These are phyloP conservation scores for Limnephilus lunatus DNA, from an alignment of 2,888 invertebrate genomes.

Conservation along the genomic window DNA sequence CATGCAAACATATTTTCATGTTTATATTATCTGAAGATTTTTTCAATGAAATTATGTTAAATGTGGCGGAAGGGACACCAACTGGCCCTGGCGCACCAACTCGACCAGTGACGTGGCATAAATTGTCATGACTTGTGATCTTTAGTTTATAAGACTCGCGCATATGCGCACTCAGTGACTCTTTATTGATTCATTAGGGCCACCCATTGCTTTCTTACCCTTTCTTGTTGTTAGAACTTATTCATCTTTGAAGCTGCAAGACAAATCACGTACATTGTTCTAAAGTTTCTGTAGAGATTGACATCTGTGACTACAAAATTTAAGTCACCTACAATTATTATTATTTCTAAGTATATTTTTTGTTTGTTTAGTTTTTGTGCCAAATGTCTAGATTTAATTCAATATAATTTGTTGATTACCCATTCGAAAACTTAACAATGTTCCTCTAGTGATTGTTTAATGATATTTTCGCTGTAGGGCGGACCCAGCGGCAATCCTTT, in stretches of 20 bases:
- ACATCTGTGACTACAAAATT: background rate
- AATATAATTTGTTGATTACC: slow-evolving; percentile 4
- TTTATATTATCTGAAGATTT: background rate
- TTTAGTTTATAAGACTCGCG: slow-evolving; percentile 35
- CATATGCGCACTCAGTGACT: background rate
- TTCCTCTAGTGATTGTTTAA: background rate
- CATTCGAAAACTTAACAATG: background rate
- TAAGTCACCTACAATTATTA: background rate
- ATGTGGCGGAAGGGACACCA: background rate
- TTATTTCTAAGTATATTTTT: background rate
- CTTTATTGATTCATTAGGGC: background rate
- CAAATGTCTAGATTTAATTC: slow-evolving; percentile 36
- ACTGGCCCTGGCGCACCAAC: background rate
- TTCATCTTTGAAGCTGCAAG: background rate
- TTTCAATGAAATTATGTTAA: background rate
- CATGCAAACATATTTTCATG: slow-evolving; percentile 15
- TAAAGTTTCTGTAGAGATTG: background rate
- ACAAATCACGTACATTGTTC: background rate
- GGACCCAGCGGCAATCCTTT: background rate
- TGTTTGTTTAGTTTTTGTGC: slow-evolving; percentile 21
- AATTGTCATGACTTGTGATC: slow-evolving; percentile 32
- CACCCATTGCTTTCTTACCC: background rate
- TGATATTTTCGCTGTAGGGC: background rate
- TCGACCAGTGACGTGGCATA: slow-evolving; percentile 35
- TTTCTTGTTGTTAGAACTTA: background rate